Base-by-base conservation (phyloP, 2,113 vertebrate species). In the Mesitornis unicolor region DNA sequence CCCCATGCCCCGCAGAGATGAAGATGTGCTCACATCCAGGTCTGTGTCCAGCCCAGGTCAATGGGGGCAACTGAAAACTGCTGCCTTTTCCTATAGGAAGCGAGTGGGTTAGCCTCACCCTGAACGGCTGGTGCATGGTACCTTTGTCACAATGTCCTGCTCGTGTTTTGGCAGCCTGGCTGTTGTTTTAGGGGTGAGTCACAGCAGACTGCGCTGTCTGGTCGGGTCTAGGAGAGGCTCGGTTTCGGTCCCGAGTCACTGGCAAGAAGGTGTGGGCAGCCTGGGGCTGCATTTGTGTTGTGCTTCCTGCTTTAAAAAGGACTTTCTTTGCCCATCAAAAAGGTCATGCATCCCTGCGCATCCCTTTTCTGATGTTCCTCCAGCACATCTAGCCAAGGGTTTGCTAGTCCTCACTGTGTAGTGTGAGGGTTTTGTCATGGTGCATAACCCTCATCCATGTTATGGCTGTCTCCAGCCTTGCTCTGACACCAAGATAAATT, bases 241-340 rank as follows among this genome's bases (percentile, higher is more conserved):
- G 0, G 84, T 89, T 89, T 94, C 45, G 1, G 33, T 26, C 78
- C 94, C 96, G 95, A 96, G 84, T 96, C 95, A 96, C 65, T 31
- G 64, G 69, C 77, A 84, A 68, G 79, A 80, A 1, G 1, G 15
- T 87, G 78, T 63, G 67, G 90, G 91, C 84, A 94, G 74, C 67
- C 82, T 42, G 75, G 67, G 56, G 68, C 60, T 78, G 24, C 7
- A 10, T 5, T 77, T 59, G 16, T 40, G 1, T 59, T 51, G n/a
- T 61, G n/a, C 29, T 33, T 89, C n/a, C 57, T 50, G 78, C 42
- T 81, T 60, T 15, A 6, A 4, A 14, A 48, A 84, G 71, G 82
- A 69, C 47, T 77, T 85, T 2, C 90, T 93, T 63, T 75, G 25
- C 59, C 26, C 18, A 0, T 67, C 11, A 47, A 3, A 51, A 89